Evolutionary conservation across 2,113 vertebrate genomes (phyloP).

Genomic region (Sardina pilchardus): DNA sequence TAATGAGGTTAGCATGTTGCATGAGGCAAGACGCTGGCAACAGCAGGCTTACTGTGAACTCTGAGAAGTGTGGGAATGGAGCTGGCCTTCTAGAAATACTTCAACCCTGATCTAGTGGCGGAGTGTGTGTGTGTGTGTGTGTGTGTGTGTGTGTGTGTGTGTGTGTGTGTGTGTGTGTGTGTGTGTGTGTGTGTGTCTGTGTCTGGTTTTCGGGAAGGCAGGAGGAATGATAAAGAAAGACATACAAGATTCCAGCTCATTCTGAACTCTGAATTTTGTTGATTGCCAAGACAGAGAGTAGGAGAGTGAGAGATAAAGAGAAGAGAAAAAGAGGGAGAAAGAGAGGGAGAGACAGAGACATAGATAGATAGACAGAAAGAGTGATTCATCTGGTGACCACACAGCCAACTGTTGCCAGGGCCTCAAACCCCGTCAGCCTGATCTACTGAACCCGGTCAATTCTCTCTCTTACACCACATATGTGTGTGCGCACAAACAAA

Average conservation of each 20-base stretch:
- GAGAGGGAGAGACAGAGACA: too few relatives aligned
- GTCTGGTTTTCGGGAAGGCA: background rate
- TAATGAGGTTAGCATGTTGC: background rate
- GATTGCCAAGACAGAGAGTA: too few relatives aligned
- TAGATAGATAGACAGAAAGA: too few relatives aligned
- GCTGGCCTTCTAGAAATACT: background rate
- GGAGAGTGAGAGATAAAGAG: too few relatives aligned
- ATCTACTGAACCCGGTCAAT: background rate
- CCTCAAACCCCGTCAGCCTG: background rate
- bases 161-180: conserved; percentile 3
- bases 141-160: background rate
- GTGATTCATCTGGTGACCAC: background rate
- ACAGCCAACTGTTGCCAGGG: background rate
- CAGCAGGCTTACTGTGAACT: conserved; percentile 11
- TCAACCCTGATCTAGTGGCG: background rate
- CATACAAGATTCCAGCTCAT: too few relatives aligned
- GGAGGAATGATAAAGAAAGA: too few relatives aligned
- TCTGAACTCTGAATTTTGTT: too few relatives aligned
- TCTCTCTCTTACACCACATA: too few relatives aligned
- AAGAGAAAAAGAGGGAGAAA: too few relatives aligned
- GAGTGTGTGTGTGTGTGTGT: background rate
- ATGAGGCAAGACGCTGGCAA: background rate
- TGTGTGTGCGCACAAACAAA: too few relatives aligned
- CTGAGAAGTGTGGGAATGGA: background rate
- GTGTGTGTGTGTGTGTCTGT: background rate